Evolutionary conservation across 2,113 vertebrate genomes (phyloP), one percentile per base, ranked within the genome.

Genomic region (Cyanocitta stelleri): DNA sequence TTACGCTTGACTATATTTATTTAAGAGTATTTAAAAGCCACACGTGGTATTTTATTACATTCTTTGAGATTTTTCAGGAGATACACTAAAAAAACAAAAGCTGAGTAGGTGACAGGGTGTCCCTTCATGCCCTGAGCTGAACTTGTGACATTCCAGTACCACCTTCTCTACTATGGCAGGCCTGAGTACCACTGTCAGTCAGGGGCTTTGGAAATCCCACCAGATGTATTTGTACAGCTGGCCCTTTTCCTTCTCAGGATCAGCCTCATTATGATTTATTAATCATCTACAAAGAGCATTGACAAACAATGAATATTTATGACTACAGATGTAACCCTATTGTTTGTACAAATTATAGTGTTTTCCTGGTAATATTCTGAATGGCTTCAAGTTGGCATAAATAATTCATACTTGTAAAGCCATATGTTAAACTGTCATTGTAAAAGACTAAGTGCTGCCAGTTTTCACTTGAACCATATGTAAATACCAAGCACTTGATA

Each of bases 321-420:
- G 79, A 74, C 75, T 96, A 86, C 95, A 96, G 95, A 96, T 95
- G 92, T 93, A 94, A 81, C 79, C 43, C 75, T 75, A 96, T 95
- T 96, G 88, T 96, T 93, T 91, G 67, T 66, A 79, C 89, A 95
- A 94, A 96, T 94, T 69, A 80, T 32, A 93, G 71, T 91, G 55
- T 64, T 91, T 95, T 96, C 43, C 88, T 94, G 64, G 61, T 94
- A 96, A 86, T 88, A 24, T 93, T 96, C 93, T 93, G 82, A 95
- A 90, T 77, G 79, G 76, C 68, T 94, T 88, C 75, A 86, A 91
- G 85, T 94, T 94, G 92, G 77, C 76, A 96, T 97, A 92, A 94
- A 97, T 95, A 96, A 96, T 96, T 94, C 95, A 95, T 96, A 68
- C 64, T 92, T 94, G 56, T 78, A 91, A 92, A 96, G 85, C 92